Conservation (phyloP, 1,140 invertebrate genomes). For the Pristionchus pacificus region DNA sequence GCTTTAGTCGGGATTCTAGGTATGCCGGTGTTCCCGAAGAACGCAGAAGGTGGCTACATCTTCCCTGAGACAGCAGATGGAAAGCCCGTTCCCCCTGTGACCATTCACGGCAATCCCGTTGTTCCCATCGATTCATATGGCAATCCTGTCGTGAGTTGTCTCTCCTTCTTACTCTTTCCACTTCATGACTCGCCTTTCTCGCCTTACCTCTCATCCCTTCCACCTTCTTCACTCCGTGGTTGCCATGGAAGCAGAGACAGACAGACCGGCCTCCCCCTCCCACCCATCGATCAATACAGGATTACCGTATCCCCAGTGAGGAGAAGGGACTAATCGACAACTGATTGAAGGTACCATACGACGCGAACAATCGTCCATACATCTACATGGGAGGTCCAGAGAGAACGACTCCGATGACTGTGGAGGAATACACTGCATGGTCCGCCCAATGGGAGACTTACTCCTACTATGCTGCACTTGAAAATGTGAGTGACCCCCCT, state of each 20-base stretch:
- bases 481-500: background rate
- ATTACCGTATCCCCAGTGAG: too few species aligned
- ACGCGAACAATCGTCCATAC: conserved; percentile 5
- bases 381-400: conserved; percentile 5
- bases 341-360: conserved; percentile 2
- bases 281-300: too few species aligned
- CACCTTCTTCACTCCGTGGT: too few species aligned
- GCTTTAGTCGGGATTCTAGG: background rate
- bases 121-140: background rate
- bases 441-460: background rate
- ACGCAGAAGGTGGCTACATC: background rate
- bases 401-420: conserved; percentile 3
- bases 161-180: background rate
- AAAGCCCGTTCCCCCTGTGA: background rate
- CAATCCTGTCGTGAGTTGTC: background rate
- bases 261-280: too few species aligned
- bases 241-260: too few species aligned
- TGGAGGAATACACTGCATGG: conserved; percentile 1
- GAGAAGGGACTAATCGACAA: too few species aligned
- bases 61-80: background rate
- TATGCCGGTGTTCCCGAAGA: background rate
- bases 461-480: background rate
- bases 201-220: too few species aligned
- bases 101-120: background rate
- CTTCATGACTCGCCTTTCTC: too few species aligned